Conservation (phyloP, 2,888 invertebrate species). For the Macrophya annulata region DNA sequence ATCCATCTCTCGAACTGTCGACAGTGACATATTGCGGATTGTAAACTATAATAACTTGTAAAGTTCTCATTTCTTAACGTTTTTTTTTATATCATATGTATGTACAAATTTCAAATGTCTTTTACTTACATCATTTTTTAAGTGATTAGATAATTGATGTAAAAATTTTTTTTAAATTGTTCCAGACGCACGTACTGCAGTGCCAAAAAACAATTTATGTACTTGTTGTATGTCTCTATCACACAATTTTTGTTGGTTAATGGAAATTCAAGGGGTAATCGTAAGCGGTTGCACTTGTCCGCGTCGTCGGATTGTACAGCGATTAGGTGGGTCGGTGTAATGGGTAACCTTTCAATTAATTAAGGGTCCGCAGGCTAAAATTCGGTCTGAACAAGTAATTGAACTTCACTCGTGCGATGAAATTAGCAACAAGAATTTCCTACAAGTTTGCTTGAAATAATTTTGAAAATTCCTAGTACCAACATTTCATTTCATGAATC, state of each 20-base stretch:
- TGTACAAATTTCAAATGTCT: not conserved
- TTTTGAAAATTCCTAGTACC: not conserved
- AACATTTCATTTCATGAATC: not conserved
- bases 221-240: not conserved
- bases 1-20: conserved; percentile 12
- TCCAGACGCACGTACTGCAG: too few species aligned
- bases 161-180: too few species aligned
- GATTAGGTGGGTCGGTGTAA: not conserved
- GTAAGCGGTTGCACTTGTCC: not conserved
- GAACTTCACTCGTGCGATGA: conserved; percentile 23
- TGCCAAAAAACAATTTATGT: too few species aligned
- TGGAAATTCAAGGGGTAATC: not conserved
- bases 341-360: conserved; percentile 49
- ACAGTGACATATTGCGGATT: not conserved
- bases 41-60: not conserved
- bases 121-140: too few species aligned
- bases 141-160: too few species aligned
- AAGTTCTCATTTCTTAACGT: not conserved
- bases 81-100: not conserved
- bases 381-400: conserved; percentile 32
- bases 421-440: conserved; percentile 6
- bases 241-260: not conserved
- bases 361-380: not conserved
- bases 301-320: not conserved
- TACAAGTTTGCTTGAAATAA: not conserved